Base-by-base conservation (phyloP, 2,888 invertebrate species). In the Pyrgus malvae region DNA sequence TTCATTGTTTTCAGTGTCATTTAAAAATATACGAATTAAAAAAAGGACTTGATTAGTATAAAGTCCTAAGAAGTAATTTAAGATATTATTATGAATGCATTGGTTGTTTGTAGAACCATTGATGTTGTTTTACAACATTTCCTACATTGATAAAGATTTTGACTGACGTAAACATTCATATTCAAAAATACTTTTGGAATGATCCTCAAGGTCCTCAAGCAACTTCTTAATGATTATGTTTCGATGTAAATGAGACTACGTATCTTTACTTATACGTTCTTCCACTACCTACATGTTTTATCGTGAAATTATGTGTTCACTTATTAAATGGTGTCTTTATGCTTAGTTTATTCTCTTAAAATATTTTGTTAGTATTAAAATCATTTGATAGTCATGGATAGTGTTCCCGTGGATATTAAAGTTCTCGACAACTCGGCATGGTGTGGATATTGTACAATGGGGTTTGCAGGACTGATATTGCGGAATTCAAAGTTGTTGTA, bases 361-460 rank as follows among this genome's bases (percentile, higher is more conserved):
- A n/a, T n/a, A 35, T 23, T 46, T 48, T 7, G 2, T 38, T 8
- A 8, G 37, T 53, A 44, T 45, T 45, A 21, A 49, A 57, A 55
- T 50, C 60, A 66, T 64, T 71, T 64, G 69, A 73, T 70, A 73
- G 69, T 65, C 68, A 68, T 64, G 63, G 58, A 59, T 56, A 57
- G 61, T 55, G 58, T 51, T 56, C 53, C 31, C 35, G 46, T 41
- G 59, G 57, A 57, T 49, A 56, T 45, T 51, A 56, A 55, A 54
- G 48, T 29, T 29, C 51, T 58, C 50, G 56, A 57, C 49, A 59
- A 45, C 44, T 55, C 55, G 60, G 68, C 68, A 68, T 68, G 68
- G 62, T 67, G 64, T 68, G 66, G 38, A 56, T 51, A 61, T 49
- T 42, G 56, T 33, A 48, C 14, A 25, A 51, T 48, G 49, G 55